These are phyloP conservation scores for Anthopleura xanthogrammica DNA, from an alignment of 92 coral and sea anemone genomes.

Conservation along the genomic window DNA sequence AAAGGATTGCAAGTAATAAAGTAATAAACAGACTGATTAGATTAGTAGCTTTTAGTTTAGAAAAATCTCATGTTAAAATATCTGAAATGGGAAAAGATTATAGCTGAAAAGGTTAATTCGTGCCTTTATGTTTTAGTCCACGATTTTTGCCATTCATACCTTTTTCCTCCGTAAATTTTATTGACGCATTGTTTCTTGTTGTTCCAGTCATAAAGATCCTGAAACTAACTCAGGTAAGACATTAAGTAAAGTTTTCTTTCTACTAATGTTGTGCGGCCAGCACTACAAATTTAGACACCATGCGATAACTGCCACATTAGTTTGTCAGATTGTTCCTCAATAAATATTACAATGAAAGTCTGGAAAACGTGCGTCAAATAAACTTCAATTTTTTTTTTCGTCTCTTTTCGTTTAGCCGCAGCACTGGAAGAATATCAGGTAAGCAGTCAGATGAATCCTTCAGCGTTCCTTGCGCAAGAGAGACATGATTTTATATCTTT, in stretches of 20 bases:
- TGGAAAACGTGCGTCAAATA: not conserved
- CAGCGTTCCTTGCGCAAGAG: not conserved
- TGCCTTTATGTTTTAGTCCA: too few relatives aligned
- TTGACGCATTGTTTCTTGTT: not conserved
- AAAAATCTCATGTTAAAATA: too few relatives aligned
- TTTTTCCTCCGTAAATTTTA: not conserved
- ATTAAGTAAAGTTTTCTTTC: not conserved
- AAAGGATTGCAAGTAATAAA: too few relatives aligned
- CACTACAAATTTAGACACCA: too few relatives aligned
- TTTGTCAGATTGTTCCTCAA: too few relatives aligned
- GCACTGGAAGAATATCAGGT: not conserved
- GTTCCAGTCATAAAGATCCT: not conserved
- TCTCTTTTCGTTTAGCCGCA: not conserved
- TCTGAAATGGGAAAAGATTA: too few relatives aligned
- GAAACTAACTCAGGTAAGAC: slow-evolving; percentile 7
- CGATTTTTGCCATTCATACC: not conserved
- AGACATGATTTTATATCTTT: not conserved
- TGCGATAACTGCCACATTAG: too few relatives aligned
- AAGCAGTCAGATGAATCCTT: not conserved
- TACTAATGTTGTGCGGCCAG: not conserved
- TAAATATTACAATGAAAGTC: too few relatives aligned
- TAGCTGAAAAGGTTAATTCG: too few relatives aligned
- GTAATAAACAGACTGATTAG: too few relatives aligned
- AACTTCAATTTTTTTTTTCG: not conserved
- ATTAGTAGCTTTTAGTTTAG: too few relatives aligned